Evolutionary conservation across 2,888 invertebrate genomes (phyloP).

Genomic region (Heliconius sara): DNA sequence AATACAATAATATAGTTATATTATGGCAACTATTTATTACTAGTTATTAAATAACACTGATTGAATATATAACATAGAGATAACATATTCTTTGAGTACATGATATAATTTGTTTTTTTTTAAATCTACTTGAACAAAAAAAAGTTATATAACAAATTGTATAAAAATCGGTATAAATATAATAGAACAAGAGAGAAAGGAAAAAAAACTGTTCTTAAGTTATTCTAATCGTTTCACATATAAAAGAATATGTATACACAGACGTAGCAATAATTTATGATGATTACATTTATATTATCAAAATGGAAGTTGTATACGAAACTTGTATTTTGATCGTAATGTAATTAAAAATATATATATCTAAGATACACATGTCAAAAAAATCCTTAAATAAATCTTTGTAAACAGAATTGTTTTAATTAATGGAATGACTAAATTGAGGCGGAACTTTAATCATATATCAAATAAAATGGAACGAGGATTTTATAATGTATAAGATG

Average conservation of each 20-base stretch:
- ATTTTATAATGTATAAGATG: neutral
- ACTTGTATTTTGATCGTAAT: neutral
- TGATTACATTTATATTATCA: neutral
- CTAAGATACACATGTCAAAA: neutral
- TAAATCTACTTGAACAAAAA: neutral
- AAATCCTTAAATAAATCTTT: neutral
- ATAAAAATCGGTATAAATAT: neutral
- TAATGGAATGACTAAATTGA: conserved; percentile 20
- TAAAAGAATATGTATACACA: neutral
- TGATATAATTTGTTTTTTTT: neutral
- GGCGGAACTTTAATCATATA: conserved; percentile 9
- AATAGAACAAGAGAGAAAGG: neutral
- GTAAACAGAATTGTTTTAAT: neutral
- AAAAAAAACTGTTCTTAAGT: neutral
- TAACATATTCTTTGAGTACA: neutral
- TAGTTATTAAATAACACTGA: neutral
- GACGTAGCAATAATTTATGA: neutral
- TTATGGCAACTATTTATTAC: neutral
- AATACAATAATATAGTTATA: neutral
- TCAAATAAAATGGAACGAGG: neutral
- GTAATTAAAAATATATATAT: neutral
- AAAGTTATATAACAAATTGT: neutral
- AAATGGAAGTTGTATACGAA: conserved; percentile 9
- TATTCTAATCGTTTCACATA: conserved; percentile 6
- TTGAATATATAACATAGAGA: neutral